Percentiles rank a stretch among this genome's conserved stretches.
Evolutionary conservation across 1,140 invertebrate genomes (phyloP).

Genomic region (Oryctes rhinoceros): DNA sequence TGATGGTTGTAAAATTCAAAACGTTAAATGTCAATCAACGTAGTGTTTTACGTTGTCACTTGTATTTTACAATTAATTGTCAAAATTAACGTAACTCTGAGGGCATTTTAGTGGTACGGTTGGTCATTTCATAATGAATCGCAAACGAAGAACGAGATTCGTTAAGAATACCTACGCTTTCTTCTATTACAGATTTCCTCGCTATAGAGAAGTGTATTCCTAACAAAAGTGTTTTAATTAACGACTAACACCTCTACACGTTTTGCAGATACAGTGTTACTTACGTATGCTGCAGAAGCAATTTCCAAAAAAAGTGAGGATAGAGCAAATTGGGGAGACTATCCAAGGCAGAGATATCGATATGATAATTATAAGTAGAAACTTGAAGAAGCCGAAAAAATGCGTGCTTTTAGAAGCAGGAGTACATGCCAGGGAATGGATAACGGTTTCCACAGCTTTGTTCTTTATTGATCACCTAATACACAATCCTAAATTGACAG

Average conservation of each 20-base stretch:
- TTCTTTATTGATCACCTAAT: slow-evolving; percentile 71
- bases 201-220: slow-evolving; percentile 31
- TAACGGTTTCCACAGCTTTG: slow-evolving; percentile 68
- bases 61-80: background rate
- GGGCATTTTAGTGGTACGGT: background rate
- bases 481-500: slow-evolving; percentile 61
- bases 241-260: background rate
- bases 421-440: slow-evolving; percentile 76
- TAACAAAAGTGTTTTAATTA: background rate
- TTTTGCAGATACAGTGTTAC: slow-evolving; percentile 32
- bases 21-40: background rate
- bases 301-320: slow-evolving; percentile 34
- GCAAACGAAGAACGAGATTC: background rate
- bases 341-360: slow-evolving; percentile 35
- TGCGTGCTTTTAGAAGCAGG: slow-evolving; percentile 63
- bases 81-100: background rate
- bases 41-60: background rate
- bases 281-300: background rate
- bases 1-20: background rate
- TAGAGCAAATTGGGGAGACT: slow-evolving; percentile 32
- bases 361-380: slow-evolving; percentile 40
- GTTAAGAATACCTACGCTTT: slow-evolving; percentile 22
- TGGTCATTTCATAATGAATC: background rate
- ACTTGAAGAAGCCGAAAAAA: slow-evolving; percentile 20
- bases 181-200: slow-evolving; percentile 38